Conservation (phyloP, 1,140 invertebrate species). For the Steinernema khuongi region DNA sequence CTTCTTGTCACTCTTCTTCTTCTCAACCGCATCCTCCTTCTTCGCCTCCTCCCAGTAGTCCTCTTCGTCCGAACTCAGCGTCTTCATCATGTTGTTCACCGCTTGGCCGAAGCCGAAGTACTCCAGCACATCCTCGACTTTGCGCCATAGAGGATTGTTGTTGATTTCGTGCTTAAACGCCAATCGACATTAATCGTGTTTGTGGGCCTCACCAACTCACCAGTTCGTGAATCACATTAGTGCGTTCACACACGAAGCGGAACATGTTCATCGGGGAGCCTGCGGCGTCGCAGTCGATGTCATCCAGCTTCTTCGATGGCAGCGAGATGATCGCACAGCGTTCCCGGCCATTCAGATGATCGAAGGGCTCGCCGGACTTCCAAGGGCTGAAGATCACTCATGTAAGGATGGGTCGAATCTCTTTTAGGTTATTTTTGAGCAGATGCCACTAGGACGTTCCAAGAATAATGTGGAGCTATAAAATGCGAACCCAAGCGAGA, state of each 20-base stretch:
- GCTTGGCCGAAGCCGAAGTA: not conserved
- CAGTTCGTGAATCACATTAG: not conserved
- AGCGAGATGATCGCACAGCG: not conserved
- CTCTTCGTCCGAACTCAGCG: not conserved
- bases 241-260: constrained; percentile 4
- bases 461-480: too few relatives aligned
- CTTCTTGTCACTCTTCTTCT: not conserved
- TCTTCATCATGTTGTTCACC: not conserved
- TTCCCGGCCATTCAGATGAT: not conserved
- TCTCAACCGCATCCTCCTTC: not conserved
- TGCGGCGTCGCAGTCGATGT: not conserved
- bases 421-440: too few relatives aligned
- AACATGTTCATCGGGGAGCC: not conserved
- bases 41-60: constrained; percentile 5
- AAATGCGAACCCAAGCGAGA: too few relatives aligned
- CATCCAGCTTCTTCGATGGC: not conserved
- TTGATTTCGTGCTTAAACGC: constrained; percentile 1
- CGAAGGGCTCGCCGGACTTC: not conserved
- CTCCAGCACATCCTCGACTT: not conserved
- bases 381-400: not conserved
- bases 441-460: too few relatives aligned
- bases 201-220: not conserved
- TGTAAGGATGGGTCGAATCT: too few relatives aligned
- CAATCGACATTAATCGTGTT: not conserved
- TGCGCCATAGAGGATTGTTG: constrained; percentile 2